Evolutionary conservation across 2,797 vertebrate species (phyloP).

Genomic region (Synaphobranchus kaupii): DNA sequence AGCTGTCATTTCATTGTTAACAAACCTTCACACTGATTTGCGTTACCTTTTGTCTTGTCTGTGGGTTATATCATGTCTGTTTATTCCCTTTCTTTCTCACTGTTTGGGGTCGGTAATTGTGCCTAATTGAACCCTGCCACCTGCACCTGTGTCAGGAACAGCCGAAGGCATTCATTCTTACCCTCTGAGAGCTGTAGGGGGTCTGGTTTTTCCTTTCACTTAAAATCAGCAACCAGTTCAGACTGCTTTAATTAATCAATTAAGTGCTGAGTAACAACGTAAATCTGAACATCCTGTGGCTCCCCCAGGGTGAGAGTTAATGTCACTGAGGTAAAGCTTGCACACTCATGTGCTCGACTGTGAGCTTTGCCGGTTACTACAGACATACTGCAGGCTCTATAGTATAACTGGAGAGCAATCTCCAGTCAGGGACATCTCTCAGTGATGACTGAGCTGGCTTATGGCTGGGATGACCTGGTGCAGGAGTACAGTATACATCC

Average conservation of each 20-base stretch:
- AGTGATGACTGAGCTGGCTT: no score
- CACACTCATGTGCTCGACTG: no score
- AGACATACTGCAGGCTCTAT: no score
- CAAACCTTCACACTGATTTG: neutral
- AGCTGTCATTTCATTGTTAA: neutral
- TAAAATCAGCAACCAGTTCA: neutral
- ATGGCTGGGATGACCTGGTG: no score
- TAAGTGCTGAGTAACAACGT: constrained; percentile 4
- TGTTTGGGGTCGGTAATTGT: neutral
- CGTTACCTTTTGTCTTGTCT: no score
- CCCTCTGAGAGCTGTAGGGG: neutral
- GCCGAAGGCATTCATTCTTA: neutral
- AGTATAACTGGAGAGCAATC: no score
- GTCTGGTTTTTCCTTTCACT: neutral
- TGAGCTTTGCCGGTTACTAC: no score
- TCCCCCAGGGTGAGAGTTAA: neutral
- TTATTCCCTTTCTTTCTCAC: neutral
- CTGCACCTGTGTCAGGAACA: neutral
- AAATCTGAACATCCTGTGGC: neutral
- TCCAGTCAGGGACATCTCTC: no score
- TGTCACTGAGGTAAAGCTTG: no score
- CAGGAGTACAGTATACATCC: no score
- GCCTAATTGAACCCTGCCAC: neutral
- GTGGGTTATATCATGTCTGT: neutral
- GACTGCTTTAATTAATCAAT: neutral